Evolutionary conservation across 2,113 vertebrate species (phyloP), one percentile per base, ranked within the genome.

Genomic region (Gallinago jamesoni): DNA sequence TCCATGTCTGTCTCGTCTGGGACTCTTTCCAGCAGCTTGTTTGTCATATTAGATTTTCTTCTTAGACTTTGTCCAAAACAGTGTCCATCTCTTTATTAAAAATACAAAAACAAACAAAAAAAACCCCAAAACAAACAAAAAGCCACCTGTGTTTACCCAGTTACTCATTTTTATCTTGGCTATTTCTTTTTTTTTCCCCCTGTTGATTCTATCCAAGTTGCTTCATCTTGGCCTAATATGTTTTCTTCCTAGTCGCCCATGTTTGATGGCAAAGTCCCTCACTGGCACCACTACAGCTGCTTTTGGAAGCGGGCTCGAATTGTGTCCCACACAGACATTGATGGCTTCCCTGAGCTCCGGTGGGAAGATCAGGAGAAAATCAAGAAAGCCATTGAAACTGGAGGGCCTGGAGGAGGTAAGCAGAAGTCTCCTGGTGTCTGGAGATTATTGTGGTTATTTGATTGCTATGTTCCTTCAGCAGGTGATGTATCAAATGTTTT

Each of bases 361-460:
- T 99, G 99, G 99, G 99, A 99, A 2, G 99, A 99, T 93, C 99
- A 99, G 97, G 99, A 99, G 91, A 99, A 99, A 93, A 98, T 99
- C 60, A 99, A 99, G 95, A 99, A 99, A 96, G 97, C 99, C 12
- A 99, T 99, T 3, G 99, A 99, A 95, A 98, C 97, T 10, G 99
- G 99, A 11, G 99, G 99, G 6, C 95, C 98, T 17, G 37, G 96
- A 48, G 97, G 97, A 97, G 97, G 97, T 98, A 91, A 66, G 94
- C n/a, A 52, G 69, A 57, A 25, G 27, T 69, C 7, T 67, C 1
- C 1, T 77, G 67, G 23, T 67, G 27, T 69, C 45, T 27, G 28
- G 39, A 82, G 31, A 18, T 77, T 82, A 4, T 5, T 73, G 17
- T 5, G 9, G 43, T 76, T 56, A 28, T 52, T 59, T 84, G 27